These are phyloP conservation scores for Aspidiotus rigidus DNA, from an alignment of 2,888 invertebrate species.

Conservation along the genomic window DNA sequence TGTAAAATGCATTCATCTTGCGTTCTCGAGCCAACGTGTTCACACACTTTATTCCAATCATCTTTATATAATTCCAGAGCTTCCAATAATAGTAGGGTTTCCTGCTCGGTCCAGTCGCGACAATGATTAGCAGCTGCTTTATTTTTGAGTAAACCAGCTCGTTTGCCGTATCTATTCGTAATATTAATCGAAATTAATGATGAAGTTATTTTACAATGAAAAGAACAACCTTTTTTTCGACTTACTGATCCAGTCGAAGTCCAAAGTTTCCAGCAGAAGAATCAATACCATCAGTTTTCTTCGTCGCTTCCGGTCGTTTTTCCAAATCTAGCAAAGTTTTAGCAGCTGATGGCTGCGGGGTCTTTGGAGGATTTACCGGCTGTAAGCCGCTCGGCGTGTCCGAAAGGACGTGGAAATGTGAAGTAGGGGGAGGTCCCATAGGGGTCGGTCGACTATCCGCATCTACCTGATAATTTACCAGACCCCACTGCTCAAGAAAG, in stretches of 20 bases:
- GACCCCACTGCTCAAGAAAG: slow-evolving; percentile 98
- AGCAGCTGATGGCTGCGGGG: slow-evolving; percentile 70
- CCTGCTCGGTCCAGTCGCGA: slow-evolving; percentile 98
- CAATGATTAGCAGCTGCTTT: slow-evolving; percentile 68
- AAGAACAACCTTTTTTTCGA: background rate
- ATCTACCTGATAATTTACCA: slow-evolving; percentile 92
- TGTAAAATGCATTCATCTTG: slow-evolving; percentile 99
- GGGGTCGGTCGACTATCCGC: slow-evolving; percentile 84
- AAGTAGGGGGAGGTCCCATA: slow-evolving; percentile 98
- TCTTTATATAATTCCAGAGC: slow-evolving; percentile 97
- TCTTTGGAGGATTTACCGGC: slow-evolving; percentile 74
- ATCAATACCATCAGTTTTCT: slow-evolving; percentile 44
- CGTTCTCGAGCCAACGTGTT: slow-evolving; percentile 95
- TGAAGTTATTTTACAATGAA: background rate
- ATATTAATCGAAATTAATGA: slow-evolving; percentile 1
- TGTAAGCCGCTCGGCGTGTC: slow-evolving; percentile 97
- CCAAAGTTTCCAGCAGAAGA: slow-evolving; percentile 58
- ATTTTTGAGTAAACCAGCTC: slow-evolving; percentile 63
- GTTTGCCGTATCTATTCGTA: slow-evolving; percentile 52
- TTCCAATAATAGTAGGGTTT: slow-evolving; percentile 87
- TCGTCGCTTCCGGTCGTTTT: slow-evolving; percentile 46
- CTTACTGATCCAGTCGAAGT: slow-evolving; percentile 78
- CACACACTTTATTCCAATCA: slow-evolving; percentile 99
- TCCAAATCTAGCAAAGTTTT: slow-evolving; percentile 66
- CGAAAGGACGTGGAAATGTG: slow-evolving; percentile 96